A percentile compares a stretch with the other conserved stretches of the same genome.
Evolutionary conservation across 2,888 invertebrate species (phyloP).

Genomic region (Ryuthela nishihirai): DNA sequence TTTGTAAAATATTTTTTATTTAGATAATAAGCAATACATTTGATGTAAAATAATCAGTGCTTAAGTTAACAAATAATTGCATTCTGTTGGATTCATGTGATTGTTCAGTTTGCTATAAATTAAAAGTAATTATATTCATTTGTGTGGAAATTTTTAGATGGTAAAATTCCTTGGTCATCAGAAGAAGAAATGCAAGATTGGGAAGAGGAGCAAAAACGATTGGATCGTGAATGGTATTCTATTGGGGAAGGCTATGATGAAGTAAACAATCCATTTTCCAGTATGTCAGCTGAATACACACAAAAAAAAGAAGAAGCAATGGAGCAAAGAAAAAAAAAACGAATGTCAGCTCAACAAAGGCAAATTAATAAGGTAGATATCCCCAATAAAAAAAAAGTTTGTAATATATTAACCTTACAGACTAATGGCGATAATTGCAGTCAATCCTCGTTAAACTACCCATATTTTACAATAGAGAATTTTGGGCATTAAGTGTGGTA

Average conservation of each 20-base stretch:
- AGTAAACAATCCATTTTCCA: slow-evolving; percentile 87
- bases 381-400: too few relatives aligned
- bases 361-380: slow-evolving; percentile 79
- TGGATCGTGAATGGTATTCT: slow-evolving; percentile 96
- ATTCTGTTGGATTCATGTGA: too few relatives aligned
- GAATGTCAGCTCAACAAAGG: slow-evolving; percentile 90
- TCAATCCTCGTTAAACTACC: too few relatives aligned
- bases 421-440: too few relatives aligned
- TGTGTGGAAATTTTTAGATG: slow-evolving; percentile 4
- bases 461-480: too few relatives aligned
- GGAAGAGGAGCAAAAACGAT: slow-evolving; percentile 79
- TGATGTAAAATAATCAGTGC: not conserved
- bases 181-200: slow-evolving; percentile 57
- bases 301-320: slow-evolving; percentile 89
- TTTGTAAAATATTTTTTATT: not conserved
- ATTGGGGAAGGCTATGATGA: slow-evolving; percentile 91
- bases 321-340: slow-evolving; percentile 81
- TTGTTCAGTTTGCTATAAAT: too few relatives aligned
- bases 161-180: slow-evolving; percentile 22
- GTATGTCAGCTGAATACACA: slow-evolving; percentile 85
- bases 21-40: not conserved
- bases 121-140: not conserved
- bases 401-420: too few relatives aligned
- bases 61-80: too few relatives aligned
- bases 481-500: too few relatives aligned